Base-by-base conservation (phyloP, 2,888 invertebrate genomes). In the Mamestra brassicae region DNA sequence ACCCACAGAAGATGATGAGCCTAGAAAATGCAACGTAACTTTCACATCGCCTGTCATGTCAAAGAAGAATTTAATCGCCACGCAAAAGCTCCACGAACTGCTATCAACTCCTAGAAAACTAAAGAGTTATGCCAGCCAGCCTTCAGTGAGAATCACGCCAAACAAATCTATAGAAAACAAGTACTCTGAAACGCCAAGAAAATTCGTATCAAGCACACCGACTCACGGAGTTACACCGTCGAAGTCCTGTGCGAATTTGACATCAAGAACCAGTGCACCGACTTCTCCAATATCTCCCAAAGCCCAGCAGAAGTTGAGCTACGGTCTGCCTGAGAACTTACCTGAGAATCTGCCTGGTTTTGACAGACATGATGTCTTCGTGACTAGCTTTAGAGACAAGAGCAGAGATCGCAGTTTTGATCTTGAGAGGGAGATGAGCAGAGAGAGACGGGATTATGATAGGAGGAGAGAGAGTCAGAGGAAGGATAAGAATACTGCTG, bases 1-100 rank as follows among this genome's bases (percentile, higher is more conserved):
- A 7, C 97, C 97, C 0, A 95, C 97, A 0, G 97, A 97, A 38
- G 94, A 97, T 0, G 97, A 97, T 13, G 96, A 96, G n/a, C 92
- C 92, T 75, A 89, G 94, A 89, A 90, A 94, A 93, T 62, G 93
- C 84, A 90, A 93, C 7, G 94, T 93, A 0, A 97, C 93, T 0
- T 97, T 93, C 86, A 94, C 93, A 62, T 95, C 90, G 0, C 94
- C 94, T 0, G 92, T 93, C 42, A 97, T 97, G 92, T 96, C 97
- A 2, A 92, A 97, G 67, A 97, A 97, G 87, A 97, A 97, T 91
- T 93, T 97, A 0, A 97, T 97, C 38, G 98, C 98, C 0, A 98
- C 98, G 0, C 98, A 98, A 88, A 98, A 98, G 87, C 93, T 98
- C 0, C 98, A 98, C 91, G 98, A 98, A 87, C 90, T 98, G 4